phyloP scores from a whole-genome alignment of 2,113 vertebrate species.

The Maccullochella peelii region DNA sequence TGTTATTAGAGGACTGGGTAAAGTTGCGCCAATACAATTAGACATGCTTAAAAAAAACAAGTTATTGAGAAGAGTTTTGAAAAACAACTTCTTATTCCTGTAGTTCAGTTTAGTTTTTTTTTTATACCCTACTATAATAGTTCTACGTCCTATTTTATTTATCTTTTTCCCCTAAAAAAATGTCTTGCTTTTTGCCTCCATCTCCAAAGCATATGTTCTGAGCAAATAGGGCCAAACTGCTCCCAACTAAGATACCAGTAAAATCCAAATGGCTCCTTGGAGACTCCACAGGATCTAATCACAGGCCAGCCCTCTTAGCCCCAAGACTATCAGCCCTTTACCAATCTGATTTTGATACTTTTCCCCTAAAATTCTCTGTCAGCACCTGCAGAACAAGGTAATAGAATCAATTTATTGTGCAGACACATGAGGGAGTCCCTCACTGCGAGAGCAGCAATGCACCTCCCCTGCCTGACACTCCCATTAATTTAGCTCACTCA shows the following conservation, averaged over 20 bases:
- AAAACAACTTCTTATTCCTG: background rate
- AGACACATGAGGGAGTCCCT: constrained; percentile 57
- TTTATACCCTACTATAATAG: background rate
- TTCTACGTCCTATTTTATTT: background rate
- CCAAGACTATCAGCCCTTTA: constrained; percentile 23
- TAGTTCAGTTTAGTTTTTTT: background rate
- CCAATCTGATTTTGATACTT: constrained; percentile 49
- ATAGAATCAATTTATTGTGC: constrained; percentile 70
- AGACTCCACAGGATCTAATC: constrained; percentile 40
- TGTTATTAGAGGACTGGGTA: background rate
- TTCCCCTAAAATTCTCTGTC: constrained; percentile 58
- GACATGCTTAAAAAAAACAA: background rate
- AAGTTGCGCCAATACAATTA: background rate
- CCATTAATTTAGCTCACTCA: constrained; percentile 69
- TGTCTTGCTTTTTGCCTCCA: background rate
- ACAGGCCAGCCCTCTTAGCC: constrained; percentile 25
- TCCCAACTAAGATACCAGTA: constrained; percentile 17
- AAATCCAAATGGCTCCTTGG: constrained; percentile 27
- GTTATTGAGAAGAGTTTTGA: background rate
- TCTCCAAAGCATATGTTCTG: constrained; percentile 1
- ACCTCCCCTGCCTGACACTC: constrained; percentile 38
- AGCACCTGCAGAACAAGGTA: constrained; percentile 62
- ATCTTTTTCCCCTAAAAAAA: background rate
- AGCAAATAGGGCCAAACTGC: constrained; percentile 19
- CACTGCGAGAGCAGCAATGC: constrained; percentile 26